A percentile compares a stretch with the other conserved stretches of the same genome.
These are phyloP conservation scores for Nematolebias whitei DNA, from an alignment of 2,113 vertebrate species.

Conservation along the genomic window DNA sequence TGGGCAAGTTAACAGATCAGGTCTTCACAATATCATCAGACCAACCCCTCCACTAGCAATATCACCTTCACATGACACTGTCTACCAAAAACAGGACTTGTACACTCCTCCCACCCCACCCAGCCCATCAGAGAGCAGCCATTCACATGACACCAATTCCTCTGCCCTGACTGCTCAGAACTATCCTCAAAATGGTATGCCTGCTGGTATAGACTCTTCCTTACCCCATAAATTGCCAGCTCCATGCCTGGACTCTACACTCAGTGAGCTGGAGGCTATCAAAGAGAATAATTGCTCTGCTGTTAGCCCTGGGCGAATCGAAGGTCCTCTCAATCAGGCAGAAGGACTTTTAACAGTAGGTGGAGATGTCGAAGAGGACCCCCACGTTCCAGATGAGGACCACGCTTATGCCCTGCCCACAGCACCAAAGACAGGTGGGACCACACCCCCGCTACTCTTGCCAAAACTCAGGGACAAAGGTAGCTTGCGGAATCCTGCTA, in stretches of 20 bases:
- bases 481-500: conserved; percentile 85
- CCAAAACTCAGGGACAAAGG: conserved; percentile 93
- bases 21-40: conserved; percentile 74
- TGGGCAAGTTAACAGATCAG: conserved; percentile 62
- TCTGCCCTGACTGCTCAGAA: conserved; percentile 54
- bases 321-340: conserved; percentile 65
- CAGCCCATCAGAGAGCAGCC: conserved; percentile 53
- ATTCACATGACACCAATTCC: conserved; percentile 37
- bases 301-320: conserved; percentile 74
- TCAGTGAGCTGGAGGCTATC: conserved; percentile 91
- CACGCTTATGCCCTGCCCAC: conserved; percentile 94
- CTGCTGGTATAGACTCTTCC: conserved; percentile 74
- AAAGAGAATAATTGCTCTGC: conserved; percentile 92
- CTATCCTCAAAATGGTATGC: conserved; percentile 74
- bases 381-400: conserved; percentile 92
- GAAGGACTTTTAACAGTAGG: conserved; percentile 82
- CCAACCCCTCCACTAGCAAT: conserved; percentile 40
- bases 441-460: conserved; percentile 90
- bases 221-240: conserved; percentile 60
- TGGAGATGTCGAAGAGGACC: conserved; percentile 86
- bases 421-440: conserved; percentile 90
- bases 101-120: conserved; percentile 44
- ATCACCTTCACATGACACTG: conserved; percentile 56
- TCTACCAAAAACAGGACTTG: conserved; percentile 57
- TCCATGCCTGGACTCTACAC: conserved; percentile 70